These are phyloP conservation scores for Microchrysa polita DNA, from an alignment of 2,888 invertebrate species.

Conservation along the genomic window DNA sequence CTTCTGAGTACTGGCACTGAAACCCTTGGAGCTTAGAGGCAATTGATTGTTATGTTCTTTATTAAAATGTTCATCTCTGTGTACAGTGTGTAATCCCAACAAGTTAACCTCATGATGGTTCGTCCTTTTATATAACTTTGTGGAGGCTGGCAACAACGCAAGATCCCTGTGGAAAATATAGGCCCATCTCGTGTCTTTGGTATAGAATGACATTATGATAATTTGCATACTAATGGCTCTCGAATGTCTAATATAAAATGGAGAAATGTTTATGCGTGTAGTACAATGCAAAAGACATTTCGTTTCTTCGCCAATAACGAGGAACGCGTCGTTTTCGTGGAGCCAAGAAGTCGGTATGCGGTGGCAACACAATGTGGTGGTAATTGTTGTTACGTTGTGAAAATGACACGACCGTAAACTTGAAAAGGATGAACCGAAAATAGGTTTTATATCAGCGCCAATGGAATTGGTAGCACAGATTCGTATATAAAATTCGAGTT, in stretches of 20 bases:
- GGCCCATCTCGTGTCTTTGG: not conserved
- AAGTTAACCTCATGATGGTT: not conserved
- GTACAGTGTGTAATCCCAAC: not conserved
- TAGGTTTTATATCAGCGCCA: too few species aligned
- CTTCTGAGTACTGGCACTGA: too few species aligned
- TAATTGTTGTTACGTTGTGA: constrained; percentile 10
- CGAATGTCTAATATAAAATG: constrained; percentile 21
- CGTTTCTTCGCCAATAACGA: not conserved
- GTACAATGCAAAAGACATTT: not conserved
- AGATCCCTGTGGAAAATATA: too few species aligned
- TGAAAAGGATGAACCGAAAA: not conserved
- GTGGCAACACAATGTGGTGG: constrained; percentile 2
- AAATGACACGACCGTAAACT: constrained; percentile 9
- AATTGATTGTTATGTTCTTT: too few species aligned
- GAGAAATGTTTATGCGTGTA: too few species aligned
- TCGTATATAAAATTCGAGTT: too few species aligned
- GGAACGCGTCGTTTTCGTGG: too few species aligned
- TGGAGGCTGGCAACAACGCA: too few species aligned
- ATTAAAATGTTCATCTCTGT: too few species aligned
- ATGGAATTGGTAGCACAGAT: too few species aligned
- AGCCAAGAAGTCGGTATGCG: not conserved
- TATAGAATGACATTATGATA: constrained; percentile 31
- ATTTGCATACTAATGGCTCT: constrained; percentile 41
- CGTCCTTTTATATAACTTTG: too few species aligned
- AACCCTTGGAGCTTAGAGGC: too few species aligned